Evolutionary conservation across 2,113 vertebrate species (phyloP), one percentile per base, ranked within the genome.

Genomic region (Phylloscopus whistleri): DNA sequence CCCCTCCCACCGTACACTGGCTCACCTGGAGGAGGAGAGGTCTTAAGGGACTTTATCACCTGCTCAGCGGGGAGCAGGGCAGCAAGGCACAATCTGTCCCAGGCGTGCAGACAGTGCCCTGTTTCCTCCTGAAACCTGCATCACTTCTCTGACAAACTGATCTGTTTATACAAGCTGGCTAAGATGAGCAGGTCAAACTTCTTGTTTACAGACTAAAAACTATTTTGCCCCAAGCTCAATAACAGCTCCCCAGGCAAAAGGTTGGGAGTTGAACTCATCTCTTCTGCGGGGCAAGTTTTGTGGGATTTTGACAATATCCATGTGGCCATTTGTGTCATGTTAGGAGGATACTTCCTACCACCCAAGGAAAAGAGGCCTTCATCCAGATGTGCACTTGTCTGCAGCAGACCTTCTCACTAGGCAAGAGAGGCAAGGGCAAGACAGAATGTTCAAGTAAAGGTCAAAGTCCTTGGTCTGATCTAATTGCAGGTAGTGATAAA

Each of bases 91-190:
- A 4, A 26, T 64, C 31, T 52, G 28, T 74, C 75, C 22, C 63
- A 66, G 39, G 41, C 0, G 0, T 73, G 39, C 90, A 64, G 33
- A 58, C 35, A 51, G 49, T 88, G 60, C 17, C 18, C 52, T 3
- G 0, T 56, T 77, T 79, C 72, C 41, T 81, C 18, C 21, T 72
- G 86, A 93, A 97, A 95, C 68, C 83, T 96, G 87, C 89, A 83
- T 78, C 85, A 33, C 46, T 94, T 91, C 82, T 93, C 21, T 28
- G 63, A 43, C 79, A 53, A 94, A 56, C 46, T 59, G 84, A 83
- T 95, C n/a, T 96, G 86, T 97, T 97, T 97, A 96, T 89, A 92
- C 22, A 95, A 95, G 89, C 35, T 4, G 7, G 77, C 68, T 92
- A 75, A 95, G 85, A 96, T 30, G 90, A 97, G 78, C 76, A 95